phyloP scores from a whole-genome alignment of 1,140 invertebrate species.

The Chrysoperla carnea region DNA sequence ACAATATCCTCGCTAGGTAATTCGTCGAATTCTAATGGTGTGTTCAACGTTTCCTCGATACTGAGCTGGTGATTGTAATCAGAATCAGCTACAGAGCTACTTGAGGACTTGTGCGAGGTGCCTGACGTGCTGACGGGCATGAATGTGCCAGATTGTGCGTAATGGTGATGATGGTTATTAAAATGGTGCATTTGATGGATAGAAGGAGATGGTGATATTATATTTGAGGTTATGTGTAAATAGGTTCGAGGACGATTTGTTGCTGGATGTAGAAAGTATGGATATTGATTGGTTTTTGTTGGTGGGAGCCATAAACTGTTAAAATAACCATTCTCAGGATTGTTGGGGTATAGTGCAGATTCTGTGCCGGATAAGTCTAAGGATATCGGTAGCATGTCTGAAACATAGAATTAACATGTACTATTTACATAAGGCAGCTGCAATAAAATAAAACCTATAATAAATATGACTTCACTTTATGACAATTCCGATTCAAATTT shows the following conservation, averaged over 20 bases:
- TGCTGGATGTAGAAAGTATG: constrained; percentile 33
- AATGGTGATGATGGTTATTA: constrained; percentile 15
- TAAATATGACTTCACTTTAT: too few relatives aligned
- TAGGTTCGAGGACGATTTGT: constrained; percentile 21
- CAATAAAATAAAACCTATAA: too few relatives aligned
- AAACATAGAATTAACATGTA: constrained; percentile 24
- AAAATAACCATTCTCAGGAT: constrained; percentile 28
- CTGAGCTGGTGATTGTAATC: constrained; percentile 16
- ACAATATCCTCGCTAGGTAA: constrained; percentile 7
- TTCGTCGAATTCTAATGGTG: constrained; percentile 13
- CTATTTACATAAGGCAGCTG: constrained; percentile 2
- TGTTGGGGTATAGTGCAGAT: constrained; percentile 32
- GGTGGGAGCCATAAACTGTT: constrained; percentile 31
- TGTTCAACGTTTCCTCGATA: not conserved
- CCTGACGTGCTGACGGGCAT: constrained; percentile 6
- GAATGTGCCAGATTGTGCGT: constrained; percentile 6
- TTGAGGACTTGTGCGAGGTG: constrained; percentile 22
- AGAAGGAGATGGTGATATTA: constrained; percentile 13
- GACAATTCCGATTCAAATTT: too few relatives aligned
- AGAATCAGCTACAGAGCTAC: constrained; percentile 17
- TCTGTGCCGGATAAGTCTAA: constrained; percentile 33
- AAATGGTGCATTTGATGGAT: constrained; percentile 15
- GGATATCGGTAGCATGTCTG: constrained; percentile 31
- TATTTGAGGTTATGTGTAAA: constrained; percentile 11
- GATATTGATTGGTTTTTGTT: constrained; percentile 27